These are phyloP conservation scores for Shinisaurus crocodilurus DNA, from an alignment of 2,113 vertebrate species.

Conservation along the genomic window DNA sequence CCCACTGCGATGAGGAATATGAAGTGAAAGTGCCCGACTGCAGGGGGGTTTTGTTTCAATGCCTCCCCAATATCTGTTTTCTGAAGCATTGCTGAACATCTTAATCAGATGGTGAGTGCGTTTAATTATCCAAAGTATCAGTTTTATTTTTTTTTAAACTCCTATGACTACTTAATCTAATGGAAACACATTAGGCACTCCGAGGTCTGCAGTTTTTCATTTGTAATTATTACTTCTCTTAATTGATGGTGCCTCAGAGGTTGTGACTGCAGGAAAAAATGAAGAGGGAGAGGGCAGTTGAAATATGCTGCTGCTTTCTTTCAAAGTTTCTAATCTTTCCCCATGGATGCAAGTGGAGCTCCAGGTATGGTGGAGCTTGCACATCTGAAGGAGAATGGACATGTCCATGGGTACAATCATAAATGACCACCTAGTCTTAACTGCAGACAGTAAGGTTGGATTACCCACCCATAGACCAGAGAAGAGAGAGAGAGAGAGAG, in stretches of 20 bases:
- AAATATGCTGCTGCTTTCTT: slow-evolving; percentile 43
- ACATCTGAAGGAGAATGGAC: neutral
- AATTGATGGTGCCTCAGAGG: slow-evolving; percentile 77
- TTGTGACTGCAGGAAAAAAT: slow-evolving; percentile 66
- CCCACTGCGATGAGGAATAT: slow-evolving; percentile 57
- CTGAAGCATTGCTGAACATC: slow-evolving; percentile 72
- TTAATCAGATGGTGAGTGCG: slow-evolving; percentile 82
- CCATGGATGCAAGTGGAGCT: neutral
- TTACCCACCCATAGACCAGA: neutral
- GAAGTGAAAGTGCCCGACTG: slow-evolving; percentile 64
- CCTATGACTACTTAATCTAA: slow-evolving; percentile 82
- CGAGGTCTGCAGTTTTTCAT: slow-evolving; percentile 74
- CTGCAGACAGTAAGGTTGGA: neutral
- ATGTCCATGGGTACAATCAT: neutral
- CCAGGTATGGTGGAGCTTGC: neutral
- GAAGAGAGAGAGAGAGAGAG: too few species aligned
- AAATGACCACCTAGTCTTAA: neutral
- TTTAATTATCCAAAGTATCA: slow-evolving; percentile 82
- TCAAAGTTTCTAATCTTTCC: slow-evolving; percentile 25
- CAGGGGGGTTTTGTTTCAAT: slow-evolving; percentile 72
- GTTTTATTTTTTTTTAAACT: slow-evolving; percentile 76
- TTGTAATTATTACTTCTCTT: slow-evolving; percentile 79
- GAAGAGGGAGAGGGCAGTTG: slow-evolving; percentile 49
- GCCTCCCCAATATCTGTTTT: slow-evolving; percentile 68
- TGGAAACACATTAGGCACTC: slow-evolving; percentile 80